Conservation (phyloP, 2,888 invertebrate species). For the Brachycybe producta region DNA sequence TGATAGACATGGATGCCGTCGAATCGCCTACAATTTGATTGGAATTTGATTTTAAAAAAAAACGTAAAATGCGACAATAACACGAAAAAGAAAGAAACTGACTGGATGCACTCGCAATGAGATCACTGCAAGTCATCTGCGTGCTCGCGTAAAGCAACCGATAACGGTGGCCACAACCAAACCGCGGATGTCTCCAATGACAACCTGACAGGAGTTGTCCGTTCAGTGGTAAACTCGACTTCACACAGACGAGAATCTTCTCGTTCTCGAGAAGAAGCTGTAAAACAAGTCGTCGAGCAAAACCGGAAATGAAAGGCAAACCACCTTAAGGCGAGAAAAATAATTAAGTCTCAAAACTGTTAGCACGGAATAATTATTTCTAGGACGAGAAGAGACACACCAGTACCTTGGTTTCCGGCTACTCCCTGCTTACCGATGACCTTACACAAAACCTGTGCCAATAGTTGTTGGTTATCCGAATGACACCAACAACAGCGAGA, state of each 20-base stretch:
- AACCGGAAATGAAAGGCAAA: conserved; percentile 50
- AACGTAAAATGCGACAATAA: neutral
- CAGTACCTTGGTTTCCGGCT: neutral
- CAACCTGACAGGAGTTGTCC: conserved; percentile 20
- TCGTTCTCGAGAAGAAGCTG: conserved; percentile 77
- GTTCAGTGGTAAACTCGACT: conserved; percentile 25
- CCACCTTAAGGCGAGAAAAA: no score
- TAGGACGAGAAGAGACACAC: no score
- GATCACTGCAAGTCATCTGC: conserved; percentile 57
- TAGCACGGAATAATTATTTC: no score
- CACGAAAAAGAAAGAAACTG: no score
- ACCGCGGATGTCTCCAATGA: conserved; percentile 46
- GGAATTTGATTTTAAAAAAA: neutral
- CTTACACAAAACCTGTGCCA: conserved; percentile 64
- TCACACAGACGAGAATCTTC: conserved; percentile 61
- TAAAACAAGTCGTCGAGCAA: conserved; percentile 70
- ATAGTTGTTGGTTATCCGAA: conserved; percentile 63
- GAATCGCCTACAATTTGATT: neutral
- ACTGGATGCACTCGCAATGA: conserved; percentile 47
- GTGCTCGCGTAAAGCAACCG: conserved; percentile 59
- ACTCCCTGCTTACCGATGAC: conserved; percentile 53
- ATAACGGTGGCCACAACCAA: conserved; percentile 58
- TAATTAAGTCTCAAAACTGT: no score
- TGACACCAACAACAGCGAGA: conserved; percentile 74
- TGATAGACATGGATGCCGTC: conserved; percentile 30